These are phyloP conservation scores for Acrobasis suavella DNA, from an alignment of 2,888 invertebrate species.

Conservation along the genomic window DNA sequence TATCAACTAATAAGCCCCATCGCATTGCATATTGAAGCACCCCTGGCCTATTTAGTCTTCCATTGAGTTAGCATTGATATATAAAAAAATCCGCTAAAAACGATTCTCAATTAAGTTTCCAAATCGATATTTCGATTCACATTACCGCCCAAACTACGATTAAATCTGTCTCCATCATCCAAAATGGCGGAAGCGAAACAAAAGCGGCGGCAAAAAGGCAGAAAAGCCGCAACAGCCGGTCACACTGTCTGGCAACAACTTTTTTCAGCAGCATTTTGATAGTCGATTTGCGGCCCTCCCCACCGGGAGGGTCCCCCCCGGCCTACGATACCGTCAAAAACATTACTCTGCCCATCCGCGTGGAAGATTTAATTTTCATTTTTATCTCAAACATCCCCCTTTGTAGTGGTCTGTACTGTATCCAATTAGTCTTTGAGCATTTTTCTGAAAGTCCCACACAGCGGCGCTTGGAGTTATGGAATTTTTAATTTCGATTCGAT, in stretches of 20 bases:
- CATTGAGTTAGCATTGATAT: no score
- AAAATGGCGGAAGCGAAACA: conserved; percentile 50
- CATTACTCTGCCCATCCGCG: conserved; percentile 81
- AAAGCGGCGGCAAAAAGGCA: conserved; percentile 49
- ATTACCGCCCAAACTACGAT: conserved; percentile 18
- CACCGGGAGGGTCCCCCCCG: conserved; percentile 39
- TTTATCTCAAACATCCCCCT: conserved; percentile 83
- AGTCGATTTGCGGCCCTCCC: conserved; percentile 77
- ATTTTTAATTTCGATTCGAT: conserved; percentile 73
- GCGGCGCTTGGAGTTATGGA: conserved; percentile 71
- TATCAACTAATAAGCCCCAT: no score
- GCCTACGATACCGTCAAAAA: conserved; percentile 79
- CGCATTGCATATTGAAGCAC: no score
- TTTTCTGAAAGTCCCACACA: conserved; percentile 67
- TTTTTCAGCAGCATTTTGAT: conserved; percentile 78
- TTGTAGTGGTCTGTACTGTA: conserved; percentile 80
- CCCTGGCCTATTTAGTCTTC: no score
- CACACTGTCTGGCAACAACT: conserved; percentile 66
- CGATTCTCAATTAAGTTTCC: neutral
- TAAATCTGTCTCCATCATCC: conserved; percentile 21
- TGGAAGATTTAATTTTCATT: conserved; percentile 84
- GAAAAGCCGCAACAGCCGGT: conserved; percentile 63
- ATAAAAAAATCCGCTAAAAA: no score
- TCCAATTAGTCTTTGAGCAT: conserved; percentile 81
- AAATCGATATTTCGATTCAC: neutral